Percentiles rank a stretch among this genome's conserved stretches.
phyloP scores from a whole-genome alignment of 2,888 invertebrate species.

The Dryadula phaetusa region DNA sequence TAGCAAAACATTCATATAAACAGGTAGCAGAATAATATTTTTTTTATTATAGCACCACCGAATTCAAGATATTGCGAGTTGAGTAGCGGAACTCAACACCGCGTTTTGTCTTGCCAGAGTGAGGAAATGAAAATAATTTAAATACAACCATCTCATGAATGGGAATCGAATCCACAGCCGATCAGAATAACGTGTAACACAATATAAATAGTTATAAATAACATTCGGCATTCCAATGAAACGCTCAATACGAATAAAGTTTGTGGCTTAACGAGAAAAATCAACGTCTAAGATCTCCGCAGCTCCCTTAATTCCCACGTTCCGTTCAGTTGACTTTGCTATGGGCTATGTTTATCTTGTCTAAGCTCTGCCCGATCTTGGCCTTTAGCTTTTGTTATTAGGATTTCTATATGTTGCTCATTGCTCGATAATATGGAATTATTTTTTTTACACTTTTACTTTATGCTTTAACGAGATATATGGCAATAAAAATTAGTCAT shows the following conservation, averaged over 20 bases:
- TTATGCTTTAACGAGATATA: too few species aligned
- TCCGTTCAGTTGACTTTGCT: constrained; percentile 25
- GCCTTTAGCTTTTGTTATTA: constrained; percentile 14
- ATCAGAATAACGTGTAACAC: neutral
- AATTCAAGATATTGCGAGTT: too few species aligned
- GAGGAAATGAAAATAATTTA: too few species aligned
- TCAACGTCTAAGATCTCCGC: constrained; percentile 16
- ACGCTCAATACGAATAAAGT: neutral
- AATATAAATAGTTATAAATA: neutral
- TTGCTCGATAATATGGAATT: neutral
- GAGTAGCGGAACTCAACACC: too few species aligned
- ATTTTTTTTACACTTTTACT: too few species aligned
- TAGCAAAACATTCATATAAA: too few species aligned
- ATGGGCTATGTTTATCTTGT: constrained; percentile 38
- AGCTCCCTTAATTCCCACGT: constrained; percentile 30
- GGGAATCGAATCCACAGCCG: too few species aligned
- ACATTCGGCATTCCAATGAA: neutral
- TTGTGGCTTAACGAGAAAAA: constrained; percentile 22
- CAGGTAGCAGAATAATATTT: too few species aligned
- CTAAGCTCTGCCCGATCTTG: constrained; percentile 13
- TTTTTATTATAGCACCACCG: too few species aligned
- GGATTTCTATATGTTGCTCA: constrained; percentile 4
- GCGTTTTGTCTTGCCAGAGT: too few species aligned
- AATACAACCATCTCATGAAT: too few species aligned
- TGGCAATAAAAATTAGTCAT: too few species aligned